Evolutionary conservation across 2,797 vertebrate species (phyloP), one percentile per base, ranked within the genome.

Genomic region (Eulemur mongoz): DNA sequence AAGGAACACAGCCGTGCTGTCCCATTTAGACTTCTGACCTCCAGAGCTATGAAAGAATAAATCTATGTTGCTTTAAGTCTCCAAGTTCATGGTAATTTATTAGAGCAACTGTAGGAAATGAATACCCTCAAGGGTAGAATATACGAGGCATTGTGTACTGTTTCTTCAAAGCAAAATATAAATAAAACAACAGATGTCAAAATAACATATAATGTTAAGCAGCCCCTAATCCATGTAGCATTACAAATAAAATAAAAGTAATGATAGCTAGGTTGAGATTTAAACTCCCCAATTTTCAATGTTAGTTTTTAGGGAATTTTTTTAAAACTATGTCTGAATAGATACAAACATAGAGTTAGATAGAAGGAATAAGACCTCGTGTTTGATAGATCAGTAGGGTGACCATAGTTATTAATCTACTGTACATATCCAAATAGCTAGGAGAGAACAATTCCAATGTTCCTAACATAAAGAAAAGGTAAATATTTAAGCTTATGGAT

Each of bases 221-320:
- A 88, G 65, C 10, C n/a, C 88, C 73, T 81, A 78, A 82, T 65
- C 54, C 50, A 73, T 3, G 1, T 32, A 65, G 15, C n/a, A 7
- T 67, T 86, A 67, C 32, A 94, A 81, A 92, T 54, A 69, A 69
- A 96, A 70, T n/a, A 75, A 12, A 79, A 91, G 52, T 18, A 59
- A 76, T 2, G 7, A 75, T 25, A 73, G 48, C 15, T 11, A 25
- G 13, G 48, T 30, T 80, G 85, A 89, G 32, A 79, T 59, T 52
- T 79, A 59, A 65, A 69, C 40, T 86, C 59, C 43, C 43, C 38
- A 81, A 61, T 7, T 59, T 25, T 79, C 38, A 61, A 61, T 85
- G n/a, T 76, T 57, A 48, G 23, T 35, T 72, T 52, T 90, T 43
- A 83, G 43, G 40, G 20, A 48, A 92, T n/a, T 84, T 48, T 20